phyloP scores from a whole-genome alignment of 2,888 invertebrate genomes.

The Vesta saturnalis region DNA sequence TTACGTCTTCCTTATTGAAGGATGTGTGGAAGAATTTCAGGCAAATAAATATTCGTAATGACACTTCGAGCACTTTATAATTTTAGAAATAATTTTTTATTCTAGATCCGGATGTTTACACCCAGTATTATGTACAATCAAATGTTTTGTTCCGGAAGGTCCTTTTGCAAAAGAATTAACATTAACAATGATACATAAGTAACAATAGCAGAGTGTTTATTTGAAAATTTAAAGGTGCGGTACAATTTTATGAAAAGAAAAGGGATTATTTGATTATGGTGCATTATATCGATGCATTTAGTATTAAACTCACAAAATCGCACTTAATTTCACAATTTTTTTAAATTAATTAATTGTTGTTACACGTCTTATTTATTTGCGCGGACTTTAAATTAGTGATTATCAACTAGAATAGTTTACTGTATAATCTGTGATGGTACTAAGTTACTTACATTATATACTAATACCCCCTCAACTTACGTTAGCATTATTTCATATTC shows the following conservation, averaged over 20 bases:
- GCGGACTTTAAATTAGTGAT: slow-evolving; percentile 6
- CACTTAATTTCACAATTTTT: background rate
- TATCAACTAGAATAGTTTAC: background rate
- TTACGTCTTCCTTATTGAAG: slow-evolving; percentile 17
- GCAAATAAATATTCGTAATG: background rate
- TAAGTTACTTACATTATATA: slow-evolving; percentile 25
- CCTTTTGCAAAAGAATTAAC: slow-evolving; percentile 50
- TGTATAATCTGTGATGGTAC: slow-evolving; percentile 8
- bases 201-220: slow-evolving; percentile 43
- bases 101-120: slow-evolving; percentile 22
- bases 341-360: background rate
- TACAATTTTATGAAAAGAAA: slow-evolving; percentile 35
- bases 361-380: background rate
- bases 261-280: slow-evolving; percentile 37
- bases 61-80: background rate
- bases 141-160: slow-evolving; percentile 46
- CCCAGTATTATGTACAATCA: slow-evolving; percentile 18
- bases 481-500: background rate
- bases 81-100: background rate
- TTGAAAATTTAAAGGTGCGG: slow-evolving; percentile 43
- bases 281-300: slow-evolving; percentile 39
- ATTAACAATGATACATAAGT: slow-evolving; percentile 48
- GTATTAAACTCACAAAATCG: slow-evolving; percentile 12
- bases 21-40: slow-evolving; percentile 9
- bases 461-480: slow-evolving; percentile 13